Evolutionary conservation across 2,888 invertebrate genomes (phyloP).

Genomic region (Ectemnius lituratus): DNA sequence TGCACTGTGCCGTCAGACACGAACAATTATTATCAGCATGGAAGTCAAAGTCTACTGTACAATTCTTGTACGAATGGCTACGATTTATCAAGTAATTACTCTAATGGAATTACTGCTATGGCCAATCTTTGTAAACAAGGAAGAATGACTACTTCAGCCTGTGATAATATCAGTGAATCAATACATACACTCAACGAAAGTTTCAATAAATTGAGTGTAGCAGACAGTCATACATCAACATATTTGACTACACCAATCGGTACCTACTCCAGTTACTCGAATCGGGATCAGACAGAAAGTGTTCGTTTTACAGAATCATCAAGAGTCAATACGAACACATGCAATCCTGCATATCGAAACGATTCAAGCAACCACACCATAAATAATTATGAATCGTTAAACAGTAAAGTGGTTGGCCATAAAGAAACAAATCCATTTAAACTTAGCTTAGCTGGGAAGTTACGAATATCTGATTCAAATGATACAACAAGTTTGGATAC

Average conservation of each 20-base stretch:
- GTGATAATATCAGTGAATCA: too few species aligned
- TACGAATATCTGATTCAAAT: slow-evolving; percentile 12
- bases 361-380: not conserved
- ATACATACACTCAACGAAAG: too few species aligned
- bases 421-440: slow-evolving; percentile 54
- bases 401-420: not conserved
- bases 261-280: not conserved
- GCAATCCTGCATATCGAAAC: not conserved
- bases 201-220: not conserved
- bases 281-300: not conserved
- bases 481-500: not conserved
- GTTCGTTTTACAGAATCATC: not conserved
- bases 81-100: too few species aligned
- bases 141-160: too few species aligned
- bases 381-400: not conserved
- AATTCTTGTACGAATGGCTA: too few species aligned
- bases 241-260: not conserved
- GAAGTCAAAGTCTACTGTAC: too few species aligned
- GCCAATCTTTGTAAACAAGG: too few species aligned
- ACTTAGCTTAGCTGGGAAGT: slow-evolving; percentile 13
- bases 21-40: not conserved
- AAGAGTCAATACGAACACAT: not conserved
- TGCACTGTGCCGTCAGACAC: not conserved
- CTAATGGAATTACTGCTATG: too few species aligned
- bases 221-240: not conserved